Evolutionary conservation across 2,888 invertebrate genomes (phyloP), one percentile per base, ranked within the genome.

Genomic region (Drosophila melanosoma): DNA sequence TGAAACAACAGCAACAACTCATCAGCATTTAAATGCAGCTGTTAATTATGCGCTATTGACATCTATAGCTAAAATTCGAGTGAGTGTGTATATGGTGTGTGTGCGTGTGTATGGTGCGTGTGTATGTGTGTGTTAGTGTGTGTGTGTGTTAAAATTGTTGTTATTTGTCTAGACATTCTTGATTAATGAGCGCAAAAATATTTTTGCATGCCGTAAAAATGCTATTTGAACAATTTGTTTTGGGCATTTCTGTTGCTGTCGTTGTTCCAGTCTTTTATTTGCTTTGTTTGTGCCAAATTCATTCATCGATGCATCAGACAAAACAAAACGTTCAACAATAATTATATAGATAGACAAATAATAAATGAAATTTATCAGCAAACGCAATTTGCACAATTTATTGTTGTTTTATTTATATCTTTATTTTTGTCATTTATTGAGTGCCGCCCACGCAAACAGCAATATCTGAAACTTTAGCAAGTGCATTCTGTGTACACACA

Each of bases 151-250:
- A 59, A 65, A 73, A 59, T 72, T 69, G 69, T 49, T 76, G 82
- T 68, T 79, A 81, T 76, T 78, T 79, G 89, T 87, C 89, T 84
- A 87, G 82, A 89, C 89, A 56, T 49, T 80, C 26, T 29, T 83
- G 81, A 83, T 88, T 87, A 77, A 83, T 86, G 69, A 40, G 64
- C 70, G 66, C 69, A 61, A 68, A 74, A 51, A 58, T 69, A 32
- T 58, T 57, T 61, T 53, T 53, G 45, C 26, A 11, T 49, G 29
- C 20, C 48, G 26, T 17, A 57, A 35, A 57, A 59, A 52, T 65
- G 36, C 54, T 77, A 73, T 64, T 79, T 74, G 52, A 52, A 60
- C 35, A 56, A 67, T 51, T 74, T 74, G 64, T 53, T 53, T 57
- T 57, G 58, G 38, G 35, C 42, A 38, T 45, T 67, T 36, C 23